phyloP scores from a whole-genome alignment of 2,113 vertebrate genomes.

The Periophthalmus modestus region DNA sequence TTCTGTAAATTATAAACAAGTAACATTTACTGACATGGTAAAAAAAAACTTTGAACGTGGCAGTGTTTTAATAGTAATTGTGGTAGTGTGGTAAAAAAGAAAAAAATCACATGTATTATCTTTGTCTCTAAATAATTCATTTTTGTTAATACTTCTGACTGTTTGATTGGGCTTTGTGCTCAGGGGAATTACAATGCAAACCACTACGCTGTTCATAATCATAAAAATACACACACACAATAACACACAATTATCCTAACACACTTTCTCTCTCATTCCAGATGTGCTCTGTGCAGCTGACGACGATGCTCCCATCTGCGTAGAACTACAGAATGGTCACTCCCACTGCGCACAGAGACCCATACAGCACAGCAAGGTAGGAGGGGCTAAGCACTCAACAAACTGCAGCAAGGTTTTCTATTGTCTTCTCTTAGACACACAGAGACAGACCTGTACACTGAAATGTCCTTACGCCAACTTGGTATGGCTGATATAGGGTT shows the following conservation, averaged over 20 bases:
- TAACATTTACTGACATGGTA: not conserved
- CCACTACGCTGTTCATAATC: not conserved
- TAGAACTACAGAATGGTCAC: conserved; percentile 57
- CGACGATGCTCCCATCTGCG: conserved; percentile 22
- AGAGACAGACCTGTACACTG: not conserved
- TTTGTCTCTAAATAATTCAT: not conserved
- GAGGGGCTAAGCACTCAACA: conserved; percentile 6
- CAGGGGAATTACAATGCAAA: conserved; percentile 13
- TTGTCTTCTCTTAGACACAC: not conserved
- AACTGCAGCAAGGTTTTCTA: conserved; percentile 1
- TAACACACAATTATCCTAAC: conserved; percentile 2
- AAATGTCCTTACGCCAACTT: conserved; percentile 21
- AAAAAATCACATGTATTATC: not conserved
- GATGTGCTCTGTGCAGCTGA: conserved; percentile 70
- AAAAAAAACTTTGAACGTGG: not conserved
- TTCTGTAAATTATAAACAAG: not conserved
- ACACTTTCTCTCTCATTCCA: conserved; percentile 38
- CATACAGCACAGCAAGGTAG: conserved; percentile 77
- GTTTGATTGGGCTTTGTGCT: conserved; percentile 25
- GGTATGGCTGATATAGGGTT: conserved; percentile 39
- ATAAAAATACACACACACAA: not conserved
- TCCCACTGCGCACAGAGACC: conserved; percentile 58
- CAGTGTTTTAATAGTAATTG: not conserved
- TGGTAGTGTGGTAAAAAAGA: not conserved
- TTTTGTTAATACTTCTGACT: not conserved